A percentile compares a stretch with the other conserved stretches of the same genome.
These are phyloP conservation scores for Cercopithecus mona DNA, from an alignment of 2,113 vertebrate species.

Conservation along the genomic window DNA sequence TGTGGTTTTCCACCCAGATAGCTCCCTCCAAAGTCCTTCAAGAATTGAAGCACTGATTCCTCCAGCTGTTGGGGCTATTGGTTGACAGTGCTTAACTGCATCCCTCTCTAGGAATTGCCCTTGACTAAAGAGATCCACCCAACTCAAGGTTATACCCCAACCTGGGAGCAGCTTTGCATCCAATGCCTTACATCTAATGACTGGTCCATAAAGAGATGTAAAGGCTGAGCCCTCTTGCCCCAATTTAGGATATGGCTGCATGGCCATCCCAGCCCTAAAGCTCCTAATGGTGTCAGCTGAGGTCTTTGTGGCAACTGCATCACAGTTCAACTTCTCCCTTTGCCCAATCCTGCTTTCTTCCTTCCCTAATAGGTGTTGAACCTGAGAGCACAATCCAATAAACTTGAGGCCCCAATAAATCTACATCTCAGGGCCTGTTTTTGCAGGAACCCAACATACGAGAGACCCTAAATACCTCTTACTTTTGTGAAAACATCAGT, in stretches of 20 bases:
- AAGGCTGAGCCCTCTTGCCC: not conserved
- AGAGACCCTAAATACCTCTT: not conserved
- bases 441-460: not conserved
- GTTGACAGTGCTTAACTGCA: not conserved
- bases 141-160: not conserved
- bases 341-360: not conserved
- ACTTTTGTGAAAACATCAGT: not conserved
- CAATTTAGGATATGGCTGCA: not conserved
- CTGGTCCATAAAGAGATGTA: not conserved
- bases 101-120: not conserved
- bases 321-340: not conserved
- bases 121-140: not conserved
- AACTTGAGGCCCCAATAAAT: not conserved
- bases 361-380: not conserved
- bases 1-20: not conserved
- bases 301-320: not conserved
- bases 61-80: not conserved
- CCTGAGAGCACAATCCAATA: not conserved
- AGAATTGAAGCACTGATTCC: not conserved
- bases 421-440: not conserved
- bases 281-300: not conserved
- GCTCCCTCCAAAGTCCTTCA: not conserved
- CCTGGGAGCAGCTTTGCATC: not conserved
- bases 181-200: not conserved
- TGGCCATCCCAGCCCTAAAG: not conserved